Percentiles rank a stretch among this genome's conserved stretches.
phyloP scores from a whole-genome alignment of 2,888 invertebrate species.

The Leptopterna dolabrata region DNA sequence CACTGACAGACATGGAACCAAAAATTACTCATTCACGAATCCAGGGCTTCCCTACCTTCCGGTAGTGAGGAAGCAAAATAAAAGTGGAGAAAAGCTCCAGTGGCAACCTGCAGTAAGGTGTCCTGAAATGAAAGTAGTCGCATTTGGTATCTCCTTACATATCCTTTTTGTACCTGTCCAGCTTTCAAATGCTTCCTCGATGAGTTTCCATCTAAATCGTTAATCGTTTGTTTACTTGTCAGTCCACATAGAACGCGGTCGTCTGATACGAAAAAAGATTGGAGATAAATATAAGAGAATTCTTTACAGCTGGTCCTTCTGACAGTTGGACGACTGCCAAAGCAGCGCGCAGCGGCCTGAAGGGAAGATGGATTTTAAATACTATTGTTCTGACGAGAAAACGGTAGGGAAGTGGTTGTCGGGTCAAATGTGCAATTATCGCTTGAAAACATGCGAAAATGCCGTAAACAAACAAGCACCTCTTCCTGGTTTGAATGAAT shows the following conservation, averaged over 20 bases:
- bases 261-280: conserved; percentile 41
- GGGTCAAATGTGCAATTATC: conserved; percentile 26
- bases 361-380: neutral
- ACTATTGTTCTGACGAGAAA: conserved; percentile 2
- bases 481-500: neutral
- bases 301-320: neutral
- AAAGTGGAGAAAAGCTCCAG: no score
- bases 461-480: conserved; percentile 7
- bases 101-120: no score
- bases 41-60: no score
- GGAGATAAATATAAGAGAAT: conserved; percentile 24
- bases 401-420: conserved; percentile 11
- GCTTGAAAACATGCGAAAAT: neutral
- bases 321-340: conserved; percentile 11
- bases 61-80: no score
- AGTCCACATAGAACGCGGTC: conserved; percentile 7
- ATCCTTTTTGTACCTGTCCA: no score
- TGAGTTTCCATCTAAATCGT: neutral
- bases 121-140: no score
- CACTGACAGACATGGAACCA: no score
- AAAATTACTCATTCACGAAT: no score
- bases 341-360: neutral
- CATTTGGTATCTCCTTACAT: no score
- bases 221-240: conserved; percentile 31
- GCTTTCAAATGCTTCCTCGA: no score